A percentile compares a stretch with the other conserved stretches of the same genome.
phyloP scores from a whole-genome alignment of 2,888 invertebrate genomes.

The Diplazon laetatorius region DNA sequence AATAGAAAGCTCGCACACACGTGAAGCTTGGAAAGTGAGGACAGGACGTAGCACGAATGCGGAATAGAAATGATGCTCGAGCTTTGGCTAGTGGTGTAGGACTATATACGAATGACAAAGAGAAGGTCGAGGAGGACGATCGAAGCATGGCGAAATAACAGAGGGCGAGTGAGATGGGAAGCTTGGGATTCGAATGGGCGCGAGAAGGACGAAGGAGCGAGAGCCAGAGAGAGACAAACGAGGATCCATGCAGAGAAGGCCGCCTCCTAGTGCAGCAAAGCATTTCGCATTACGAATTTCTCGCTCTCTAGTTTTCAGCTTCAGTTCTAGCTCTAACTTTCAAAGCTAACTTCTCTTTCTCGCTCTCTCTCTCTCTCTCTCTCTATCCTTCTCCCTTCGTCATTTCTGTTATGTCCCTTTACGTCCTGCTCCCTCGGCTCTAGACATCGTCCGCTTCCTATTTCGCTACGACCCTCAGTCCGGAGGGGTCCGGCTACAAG shows the following conservation, averaged over 20 bases:
- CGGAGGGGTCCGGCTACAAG: background rate
- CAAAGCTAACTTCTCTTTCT: conserved; percentile 15
- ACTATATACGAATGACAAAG: conserved; percentile 33
- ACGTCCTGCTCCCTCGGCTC: conserved; percentile 31
- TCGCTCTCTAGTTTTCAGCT: conserved; percentile 43
- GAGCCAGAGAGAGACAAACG: conserved; percentile 41
- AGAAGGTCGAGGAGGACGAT: conserved; percentile 37
- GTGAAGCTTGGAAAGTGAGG: conserved; percentile 19
- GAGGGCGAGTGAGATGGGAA: conserved; percentile 25
- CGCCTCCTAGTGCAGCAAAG: conserved; percentile 13
- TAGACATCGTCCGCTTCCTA: conserved; percentile 30
- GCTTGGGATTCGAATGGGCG: conserved; percentile 2
- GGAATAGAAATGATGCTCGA: conserved; percentile 46
- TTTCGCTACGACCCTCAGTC: conserved; percentile 23
- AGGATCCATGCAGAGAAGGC: conserved; percentile 21
- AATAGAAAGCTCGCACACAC: conserved; percentile 8
- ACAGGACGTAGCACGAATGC: conserved; percentile 13
- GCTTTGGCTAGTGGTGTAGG: no score
- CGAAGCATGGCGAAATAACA: conserved; percentile 30
- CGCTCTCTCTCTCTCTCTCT: background rate
- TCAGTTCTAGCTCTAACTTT: conserved; percentile 43
- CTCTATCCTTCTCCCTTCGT: background rate
- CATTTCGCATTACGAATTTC: conserved; percentile 44
- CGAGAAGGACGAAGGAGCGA: conserved; percentile 28
- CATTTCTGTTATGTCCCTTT: conserved; percentile 13